Base-by-base conservation (phyloP, 2,113 vertebrate genomes). In the Channa maculata region DNA sequence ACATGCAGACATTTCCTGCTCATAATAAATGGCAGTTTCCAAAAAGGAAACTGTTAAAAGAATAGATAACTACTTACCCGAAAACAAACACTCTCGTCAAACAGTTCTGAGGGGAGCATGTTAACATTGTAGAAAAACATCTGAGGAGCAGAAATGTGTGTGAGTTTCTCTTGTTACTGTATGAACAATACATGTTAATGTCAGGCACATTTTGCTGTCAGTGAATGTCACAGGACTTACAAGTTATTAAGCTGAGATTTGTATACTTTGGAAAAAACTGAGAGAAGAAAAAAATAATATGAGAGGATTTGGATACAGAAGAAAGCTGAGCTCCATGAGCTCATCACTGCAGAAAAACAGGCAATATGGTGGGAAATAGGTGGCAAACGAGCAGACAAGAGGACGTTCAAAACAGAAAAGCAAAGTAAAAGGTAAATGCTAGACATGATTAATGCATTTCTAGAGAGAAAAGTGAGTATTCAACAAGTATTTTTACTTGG, bases 51-150 rank as follows among this genome's bases (percentile, higher is more conserved):
- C 5, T n/a, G 3, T 6, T 38, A 24, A 12, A 34, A 73, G 45
- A 73, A 6, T 8, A 6, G 11, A 7, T 14, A 3, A 58, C 2
- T 57, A 72, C 96, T 87, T 93, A 99, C 98, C 95, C 96, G 94
- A 65, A 99, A 93, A 67, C 90, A 93, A 71, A 99, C 85, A 61
- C 93, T 94, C 86, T 98, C 96, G 66, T 99, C 98, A 74, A 99
- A 95, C 65, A 99, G 77, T 49, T 98, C 96, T 59, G 94, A 94
- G 53, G 97, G 97, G 38, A 96, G 93, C 93, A 96, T 96, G 84
- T 96, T 96, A 6, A 98, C 89, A n/a, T 98, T 99, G 94, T 96
- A 98, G 95, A 97, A 99, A 90, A 99, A 97, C 33, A 96, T 93
- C 97, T 99, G 90, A 52, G 6, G 38, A 71, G 71, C 33, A 82